phyloP scores from a whole-genome alignment of 2,113 vertebrate species.

The Melanerpes aurifrons region DNA sequence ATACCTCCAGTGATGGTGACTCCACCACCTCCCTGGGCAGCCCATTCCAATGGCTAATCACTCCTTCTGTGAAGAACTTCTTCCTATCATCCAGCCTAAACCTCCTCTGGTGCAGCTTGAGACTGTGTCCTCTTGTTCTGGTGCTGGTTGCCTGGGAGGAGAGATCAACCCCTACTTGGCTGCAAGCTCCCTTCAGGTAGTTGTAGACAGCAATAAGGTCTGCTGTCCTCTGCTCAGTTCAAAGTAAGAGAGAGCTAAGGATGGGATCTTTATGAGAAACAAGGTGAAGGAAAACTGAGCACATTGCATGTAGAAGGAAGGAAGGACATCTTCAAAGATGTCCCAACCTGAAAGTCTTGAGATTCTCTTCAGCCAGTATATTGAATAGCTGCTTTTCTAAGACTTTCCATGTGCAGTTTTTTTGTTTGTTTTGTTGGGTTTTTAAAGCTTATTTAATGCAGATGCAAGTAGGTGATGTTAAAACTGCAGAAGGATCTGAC shows the following conservation, averaged over 20 bases:
- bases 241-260: not conserved
- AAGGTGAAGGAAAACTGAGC: not conserved
- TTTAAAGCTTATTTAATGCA: not conserved
- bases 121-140: no score
- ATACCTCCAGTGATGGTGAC: no score
- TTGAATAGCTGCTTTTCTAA: not conserved
- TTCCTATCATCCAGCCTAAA: no score
- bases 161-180: no score
- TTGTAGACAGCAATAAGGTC: no score
- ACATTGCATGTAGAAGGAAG: rapidly evolving
- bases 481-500: not conserved
- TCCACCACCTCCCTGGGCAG: no score
- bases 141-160: no score
- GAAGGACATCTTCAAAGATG: not conserved
- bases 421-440: not conserved
- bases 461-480: not conserved
- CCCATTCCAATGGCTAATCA: no score
- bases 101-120: no score
- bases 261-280: not conserved
- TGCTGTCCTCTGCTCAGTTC: not conserved
- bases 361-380: not conserved
- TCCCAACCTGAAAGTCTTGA: not conserved
- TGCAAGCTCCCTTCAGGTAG: no score
- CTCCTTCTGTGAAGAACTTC: no score
- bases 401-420: not conserved